Conservation (phyloP, 2,888 invertebrate genomes). For the Drosophila mercatorum region DNA sequence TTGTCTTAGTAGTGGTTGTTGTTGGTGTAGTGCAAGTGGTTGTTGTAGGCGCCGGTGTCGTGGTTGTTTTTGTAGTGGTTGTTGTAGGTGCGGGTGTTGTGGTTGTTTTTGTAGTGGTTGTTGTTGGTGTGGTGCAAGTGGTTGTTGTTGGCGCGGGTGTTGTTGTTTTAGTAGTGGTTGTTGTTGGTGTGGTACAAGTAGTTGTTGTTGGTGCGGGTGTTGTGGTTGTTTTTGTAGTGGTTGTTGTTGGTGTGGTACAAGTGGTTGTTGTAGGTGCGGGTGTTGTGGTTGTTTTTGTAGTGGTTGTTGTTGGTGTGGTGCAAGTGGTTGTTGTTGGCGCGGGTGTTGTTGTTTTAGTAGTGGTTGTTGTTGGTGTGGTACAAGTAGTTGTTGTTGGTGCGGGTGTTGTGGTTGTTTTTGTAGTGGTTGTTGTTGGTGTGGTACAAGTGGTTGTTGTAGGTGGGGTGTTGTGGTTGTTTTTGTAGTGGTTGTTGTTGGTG, state of each 20-base stretch:
- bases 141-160: neutral
- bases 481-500: conserved; percentile 5
- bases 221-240: neutral
- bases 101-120: neutral
- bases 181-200: neutral
- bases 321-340: neutral
- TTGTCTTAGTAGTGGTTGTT: neutral
- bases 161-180: neutral
- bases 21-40: neutral
- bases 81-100: neutral
- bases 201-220: neutral
- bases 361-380: neutral
- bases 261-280: neutral
- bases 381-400: neutral
- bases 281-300: neutral
- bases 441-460: neutral
- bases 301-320: conserved; percentile 11
- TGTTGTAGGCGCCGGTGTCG: neutral
- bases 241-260: conserved; percentile 1
- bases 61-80: neutral
- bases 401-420: neutral
- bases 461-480: neutral
- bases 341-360: conserved; percentile 1
- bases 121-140: neutral
- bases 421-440: neutral